phyloP scores from a whole-genome alignment of 2,113 vertebrate species.

The Dasypus novemcinctus region DNA sequence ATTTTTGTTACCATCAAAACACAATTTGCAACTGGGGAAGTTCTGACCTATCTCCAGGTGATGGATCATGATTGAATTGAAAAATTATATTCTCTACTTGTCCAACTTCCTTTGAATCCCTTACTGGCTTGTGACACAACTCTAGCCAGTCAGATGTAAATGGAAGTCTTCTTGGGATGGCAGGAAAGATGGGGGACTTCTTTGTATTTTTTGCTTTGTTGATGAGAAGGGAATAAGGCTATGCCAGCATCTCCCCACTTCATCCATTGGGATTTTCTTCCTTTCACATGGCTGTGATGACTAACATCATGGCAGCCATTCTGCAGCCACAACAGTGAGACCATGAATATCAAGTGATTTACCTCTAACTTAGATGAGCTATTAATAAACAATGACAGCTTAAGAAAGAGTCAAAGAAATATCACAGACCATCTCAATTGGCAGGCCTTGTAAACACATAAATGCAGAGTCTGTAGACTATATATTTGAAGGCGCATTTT shows the following conservation, averaged over 20 bases:
- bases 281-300: not conserved
- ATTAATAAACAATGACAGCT: not conserved
- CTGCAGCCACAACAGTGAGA: not conserved
- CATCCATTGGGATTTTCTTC: not conserved
- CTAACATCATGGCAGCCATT: not conserved
- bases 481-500: not conserved
- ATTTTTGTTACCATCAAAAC: not conserved
- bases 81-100: not conserved
- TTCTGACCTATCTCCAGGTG: not conserved
- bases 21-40: too few relatives aligned
- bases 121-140: not conserved
- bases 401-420: not conserved
- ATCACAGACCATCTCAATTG: not conserved
- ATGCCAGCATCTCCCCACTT: not conserved
- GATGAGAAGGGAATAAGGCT: not conserved
- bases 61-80: not conserved
- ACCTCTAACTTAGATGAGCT: too few relatives aligned
- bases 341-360: accelerated
- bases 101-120: not conserved
- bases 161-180: not conserved
- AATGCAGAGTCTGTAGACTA: not conserved
- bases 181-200: not conserved
- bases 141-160: not conserved
- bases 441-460: not conserved
- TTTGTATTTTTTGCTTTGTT: not conserved